phyloP scores from a whole-genome alignment of 2,113 vertebrate genomes.

The Athene cunicularia region DNA sequence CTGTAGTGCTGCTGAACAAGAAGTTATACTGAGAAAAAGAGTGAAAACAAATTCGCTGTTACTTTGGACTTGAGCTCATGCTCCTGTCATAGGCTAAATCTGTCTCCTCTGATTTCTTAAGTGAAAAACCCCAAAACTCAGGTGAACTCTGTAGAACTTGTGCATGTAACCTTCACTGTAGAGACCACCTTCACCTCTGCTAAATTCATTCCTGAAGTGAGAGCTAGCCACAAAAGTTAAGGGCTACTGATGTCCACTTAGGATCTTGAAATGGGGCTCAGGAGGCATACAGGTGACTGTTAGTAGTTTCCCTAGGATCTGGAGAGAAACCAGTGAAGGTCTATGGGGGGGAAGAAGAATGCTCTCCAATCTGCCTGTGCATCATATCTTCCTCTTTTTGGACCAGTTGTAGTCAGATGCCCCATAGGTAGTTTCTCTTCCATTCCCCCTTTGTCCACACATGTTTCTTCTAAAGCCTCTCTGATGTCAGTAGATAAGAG shows the following conservation, averaged over 20 bases:
- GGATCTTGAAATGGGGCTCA: not conserved
- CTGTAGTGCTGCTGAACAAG: not conserved
- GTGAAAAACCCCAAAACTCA: not conserved
- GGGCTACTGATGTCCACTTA: not conserved
- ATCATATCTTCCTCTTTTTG: not conserved
- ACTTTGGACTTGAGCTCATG: not conserved
- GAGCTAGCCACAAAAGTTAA: not conserved
- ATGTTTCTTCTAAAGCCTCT: not conserved
- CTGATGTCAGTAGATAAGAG: not conserved
- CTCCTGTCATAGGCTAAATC: not conserved
- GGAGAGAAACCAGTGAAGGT: not conserved
- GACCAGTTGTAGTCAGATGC: not conserved
- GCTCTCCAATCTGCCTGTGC: not conserved
- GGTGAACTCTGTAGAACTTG: not conserved
- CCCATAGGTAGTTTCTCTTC: not conserved
- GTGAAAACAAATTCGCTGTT: not conserved
- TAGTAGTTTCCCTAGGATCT: not conserved
- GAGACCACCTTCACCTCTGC: not conserved
- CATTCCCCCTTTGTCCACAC: not conserved
- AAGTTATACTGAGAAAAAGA: not conserved
- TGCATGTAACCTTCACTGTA: not conserved
- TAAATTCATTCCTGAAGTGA: not conserved
- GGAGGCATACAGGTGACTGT: not conserved
- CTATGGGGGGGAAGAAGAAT: fast-evolving
- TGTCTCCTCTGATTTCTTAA: not conserved